Conservation (phyloP, 2,888 invertebrate genomes). For the Mesorhabditis belari region DNA sequence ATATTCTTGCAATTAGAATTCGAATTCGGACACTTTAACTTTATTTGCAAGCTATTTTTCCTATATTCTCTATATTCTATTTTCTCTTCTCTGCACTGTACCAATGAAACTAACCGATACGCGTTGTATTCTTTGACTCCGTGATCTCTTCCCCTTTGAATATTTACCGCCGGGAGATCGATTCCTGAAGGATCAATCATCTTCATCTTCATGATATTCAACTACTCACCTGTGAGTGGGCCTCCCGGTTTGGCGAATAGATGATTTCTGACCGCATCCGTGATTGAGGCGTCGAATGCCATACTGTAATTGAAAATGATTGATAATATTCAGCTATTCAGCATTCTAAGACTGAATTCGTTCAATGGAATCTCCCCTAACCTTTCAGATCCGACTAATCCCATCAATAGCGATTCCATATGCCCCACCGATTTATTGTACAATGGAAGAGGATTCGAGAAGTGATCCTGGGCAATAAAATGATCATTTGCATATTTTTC, state of each 20-base stretch:
- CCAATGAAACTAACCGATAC: slow-evolving; percentile 53
- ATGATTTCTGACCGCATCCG: slow-evolving; percentile 62
- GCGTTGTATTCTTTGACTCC: slow-evolving; percentile 73
- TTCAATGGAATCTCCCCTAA: slow-evolving; percentile 4
- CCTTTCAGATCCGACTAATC: slow-evolving; percentile 45
- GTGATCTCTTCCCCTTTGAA: slow-evolving; percentile 80
- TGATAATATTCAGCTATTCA: background rate
- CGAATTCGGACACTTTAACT: background rate
- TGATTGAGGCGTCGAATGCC: slow-evolving; percentile 50
- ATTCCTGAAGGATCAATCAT: slow-evolving; percentile 52
- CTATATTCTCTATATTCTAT: background rate
- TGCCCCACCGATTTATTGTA: slow-evolving; percentile 48
- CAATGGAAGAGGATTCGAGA: slow-evolving; percentile 43
- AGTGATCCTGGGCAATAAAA: slow-evolving; percentile 24
- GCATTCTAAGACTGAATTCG: background rate
- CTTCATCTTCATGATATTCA: background rate
- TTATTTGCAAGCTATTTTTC: background rate
- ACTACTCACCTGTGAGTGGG: slow-evolving; percentile 35
- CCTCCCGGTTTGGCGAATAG: slow-evolving; percentile 67
- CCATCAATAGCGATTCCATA: slow-evolving; percentile 52
- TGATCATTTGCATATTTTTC: no score
- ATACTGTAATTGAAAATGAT: slow-evolving; percentile 23
- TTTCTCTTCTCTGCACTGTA: background rate
- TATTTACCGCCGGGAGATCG: slow-evolving; percentile 81
- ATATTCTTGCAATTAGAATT: no score